These are phyloP conservation scores for Ginglymostoma cirratum DNA, from an alignment of 2,113 vertebrate genomes.

Conservation along the genomic window DNA sequence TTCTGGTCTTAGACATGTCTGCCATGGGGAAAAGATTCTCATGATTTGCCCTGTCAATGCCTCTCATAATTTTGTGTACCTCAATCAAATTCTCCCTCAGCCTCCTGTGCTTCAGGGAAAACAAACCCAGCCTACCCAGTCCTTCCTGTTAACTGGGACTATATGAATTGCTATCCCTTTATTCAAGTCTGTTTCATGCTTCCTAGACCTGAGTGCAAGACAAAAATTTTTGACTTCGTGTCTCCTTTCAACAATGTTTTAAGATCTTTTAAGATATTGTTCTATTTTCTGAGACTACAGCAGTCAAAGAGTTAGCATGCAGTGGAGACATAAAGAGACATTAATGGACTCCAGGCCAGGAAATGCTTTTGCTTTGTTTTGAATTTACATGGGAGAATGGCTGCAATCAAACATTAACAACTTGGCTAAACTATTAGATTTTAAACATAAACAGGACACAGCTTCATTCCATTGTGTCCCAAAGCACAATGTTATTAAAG, in stretches of 20 bases:
- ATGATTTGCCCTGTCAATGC: no score
- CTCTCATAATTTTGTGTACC: no score
- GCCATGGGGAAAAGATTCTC: no score
- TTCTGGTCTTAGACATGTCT: no score
- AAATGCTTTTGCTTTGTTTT: slow-evolving; percentile 23
- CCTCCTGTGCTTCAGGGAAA: no score
- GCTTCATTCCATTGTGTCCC: slow-evolving; percentile 34
- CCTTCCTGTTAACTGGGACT: no score
- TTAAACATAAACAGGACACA: slow-evolving; percentile 11
- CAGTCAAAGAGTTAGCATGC: background rate
- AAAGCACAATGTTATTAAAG: background rate
- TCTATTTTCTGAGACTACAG: background rate
- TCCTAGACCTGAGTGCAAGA: no score
- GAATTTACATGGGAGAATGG: slow-evolving; percentile 6
- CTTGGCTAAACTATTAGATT: background rate
- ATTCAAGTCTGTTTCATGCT: no score
- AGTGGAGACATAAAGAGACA: background rate
- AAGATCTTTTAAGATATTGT: no score
- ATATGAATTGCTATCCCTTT: no score
- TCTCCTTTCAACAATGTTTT: background rate
- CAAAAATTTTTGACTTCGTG: background rate
- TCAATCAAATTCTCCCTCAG: no score
- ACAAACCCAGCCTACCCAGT: no score
- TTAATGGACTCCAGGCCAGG: background rate
- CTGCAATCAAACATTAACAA: background rate